Percentiles rank a stretch among this genome's conserved stretches.
Conservation (phyloP, 1,140 invertebrate genomes). For the Ceratosolen solmsi region DNA sequence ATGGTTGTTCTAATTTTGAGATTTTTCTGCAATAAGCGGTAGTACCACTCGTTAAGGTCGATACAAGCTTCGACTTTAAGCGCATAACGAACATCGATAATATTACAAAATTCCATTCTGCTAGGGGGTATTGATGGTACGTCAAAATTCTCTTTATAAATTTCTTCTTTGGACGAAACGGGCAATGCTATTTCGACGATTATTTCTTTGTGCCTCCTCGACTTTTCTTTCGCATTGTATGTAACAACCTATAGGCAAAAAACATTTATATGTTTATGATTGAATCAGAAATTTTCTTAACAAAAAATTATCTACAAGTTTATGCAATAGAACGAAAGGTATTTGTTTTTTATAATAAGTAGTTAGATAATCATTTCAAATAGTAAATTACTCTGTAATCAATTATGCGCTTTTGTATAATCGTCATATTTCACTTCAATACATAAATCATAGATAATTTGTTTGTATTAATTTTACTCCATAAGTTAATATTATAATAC, state of each 20-base stretch:
- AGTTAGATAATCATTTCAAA: no score
- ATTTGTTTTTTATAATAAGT: no score
- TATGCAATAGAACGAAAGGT: no score
- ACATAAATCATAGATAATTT: no score
- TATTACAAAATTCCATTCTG: constrained; percentile 58
- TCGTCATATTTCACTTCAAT: no score
- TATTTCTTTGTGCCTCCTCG: constrained; percentile 64
- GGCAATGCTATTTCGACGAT: constrained; percentile 62
- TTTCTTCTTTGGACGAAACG: constrained; percentile 49
- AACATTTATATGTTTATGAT: neutral
- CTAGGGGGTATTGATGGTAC: constrained; percentile 63
- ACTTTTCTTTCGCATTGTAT: constrained; percentile 60
- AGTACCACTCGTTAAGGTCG: constrained; percentile 65
- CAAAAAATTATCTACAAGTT: no score
- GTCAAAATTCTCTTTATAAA: constrained; percentile 56
- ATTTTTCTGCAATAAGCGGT: constrained; percentile 64
- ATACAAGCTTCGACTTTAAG: constrained; percentile 63
- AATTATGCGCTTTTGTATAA: no score
- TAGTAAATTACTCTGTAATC: no score
- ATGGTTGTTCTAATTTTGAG: constrained; percentile 60
- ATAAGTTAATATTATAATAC: no score
- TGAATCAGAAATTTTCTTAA: no score
- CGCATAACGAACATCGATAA: constrained; percentile 60
- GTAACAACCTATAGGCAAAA: constrained; percentile 56
- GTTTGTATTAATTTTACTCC: no score